These are phyloP conservation scores for Avahi laniger DNA, from an alignment of 2,797 vertebrate genomes.

Conservation along the genomic window DNA sequence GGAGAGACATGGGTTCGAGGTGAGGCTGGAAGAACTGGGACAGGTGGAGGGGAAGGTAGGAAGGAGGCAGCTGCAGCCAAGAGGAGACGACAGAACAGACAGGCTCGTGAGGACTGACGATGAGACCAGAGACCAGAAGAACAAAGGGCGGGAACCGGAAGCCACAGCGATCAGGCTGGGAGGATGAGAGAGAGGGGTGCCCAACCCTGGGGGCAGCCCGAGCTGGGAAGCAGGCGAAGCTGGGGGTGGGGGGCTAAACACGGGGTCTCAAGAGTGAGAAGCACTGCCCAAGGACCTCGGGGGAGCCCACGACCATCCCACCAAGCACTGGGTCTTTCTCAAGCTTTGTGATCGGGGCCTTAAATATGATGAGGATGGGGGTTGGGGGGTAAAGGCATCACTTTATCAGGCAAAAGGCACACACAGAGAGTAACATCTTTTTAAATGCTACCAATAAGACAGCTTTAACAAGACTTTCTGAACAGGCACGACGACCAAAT, in stretches of 20 bases:
- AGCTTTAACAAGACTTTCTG: background rate
- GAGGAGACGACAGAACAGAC: background rate
- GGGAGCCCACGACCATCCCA: background rate
- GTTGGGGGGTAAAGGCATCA: background rate
- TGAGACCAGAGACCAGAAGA: background rate
- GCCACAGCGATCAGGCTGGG: background rate
- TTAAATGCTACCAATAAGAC: background rate
- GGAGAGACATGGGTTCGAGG: background rate
- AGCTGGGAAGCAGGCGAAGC: background rate
- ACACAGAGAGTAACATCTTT: background rate
- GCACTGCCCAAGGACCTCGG: background rate
- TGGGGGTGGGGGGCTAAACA: background rate
- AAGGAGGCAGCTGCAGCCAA: background rate
- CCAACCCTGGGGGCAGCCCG: background rate
- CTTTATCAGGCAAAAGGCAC: background rate
- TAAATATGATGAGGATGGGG: background rate
- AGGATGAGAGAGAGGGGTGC: background rate
- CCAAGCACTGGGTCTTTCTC: background rate
- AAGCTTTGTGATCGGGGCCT: background rate
- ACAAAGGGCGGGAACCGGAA: background rate
- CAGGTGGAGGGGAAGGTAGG: background rate
- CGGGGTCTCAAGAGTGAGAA: too few species aligned
- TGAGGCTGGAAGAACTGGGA: background rate
- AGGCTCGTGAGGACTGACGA: background rate
- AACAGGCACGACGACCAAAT: background rate